Evolutionary conservation across 2,888 invertebrate species (phyloP).

Genomic region (Meganola albula): DNA sequence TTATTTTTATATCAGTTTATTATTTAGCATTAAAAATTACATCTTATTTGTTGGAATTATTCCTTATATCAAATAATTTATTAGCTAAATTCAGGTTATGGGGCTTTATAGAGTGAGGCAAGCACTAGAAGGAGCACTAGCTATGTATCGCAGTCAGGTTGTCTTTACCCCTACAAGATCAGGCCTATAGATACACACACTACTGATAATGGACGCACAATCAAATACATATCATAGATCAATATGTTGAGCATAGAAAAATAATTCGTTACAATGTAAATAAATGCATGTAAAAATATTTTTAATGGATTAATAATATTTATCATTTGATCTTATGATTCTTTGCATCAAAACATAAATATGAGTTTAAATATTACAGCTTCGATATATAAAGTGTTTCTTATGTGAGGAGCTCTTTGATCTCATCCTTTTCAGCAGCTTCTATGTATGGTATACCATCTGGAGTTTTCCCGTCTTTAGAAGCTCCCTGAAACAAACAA

Average conservation of each 20-base stretch:
- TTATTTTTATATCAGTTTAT: constrained; percentile 40
- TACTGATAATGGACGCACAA: constrained; percentile 66
- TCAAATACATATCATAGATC: constrained; percentile 48
- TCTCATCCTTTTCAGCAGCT: constrained; percentile 94
- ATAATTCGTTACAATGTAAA: constrained; percentile 69
- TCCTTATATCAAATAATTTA: constrained; percentile 67
- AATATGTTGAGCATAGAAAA: constrained; percentile 68
- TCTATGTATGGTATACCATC: constrained; percentile 92
- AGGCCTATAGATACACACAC: constrained; percentile 43
- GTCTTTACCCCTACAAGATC: constrained; percentile 24
- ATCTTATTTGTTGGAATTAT: constrained; percentile 55
- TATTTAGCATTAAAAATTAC: constrained; percentile 66
- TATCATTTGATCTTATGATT: constrained; percentile 47
- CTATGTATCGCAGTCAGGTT: constrained; percentile 24
- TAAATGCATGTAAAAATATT: constrained; percentile 75
- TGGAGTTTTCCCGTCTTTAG: constrained; percentile 88
- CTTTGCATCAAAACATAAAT: constrained; percentile 54
- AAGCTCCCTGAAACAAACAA: constrained; percentile 85
- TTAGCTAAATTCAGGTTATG: constrained; percentile 60
- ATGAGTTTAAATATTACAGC: constrained; percentile 36
- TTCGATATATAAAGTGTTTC: constrained; percentile 14
- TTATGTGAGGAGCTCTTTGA: constrained; percentile 83
- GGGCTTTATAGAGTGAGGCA: constrained; percentile 45
- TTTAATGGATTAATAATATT: constrained; percentile 46
- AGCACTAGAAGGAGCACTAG: constrained; percentile 30